Base-by-base conservation (phyloP, 1,140 invertebrate genomes). In the Diplogasteroides magnus region DNA sequence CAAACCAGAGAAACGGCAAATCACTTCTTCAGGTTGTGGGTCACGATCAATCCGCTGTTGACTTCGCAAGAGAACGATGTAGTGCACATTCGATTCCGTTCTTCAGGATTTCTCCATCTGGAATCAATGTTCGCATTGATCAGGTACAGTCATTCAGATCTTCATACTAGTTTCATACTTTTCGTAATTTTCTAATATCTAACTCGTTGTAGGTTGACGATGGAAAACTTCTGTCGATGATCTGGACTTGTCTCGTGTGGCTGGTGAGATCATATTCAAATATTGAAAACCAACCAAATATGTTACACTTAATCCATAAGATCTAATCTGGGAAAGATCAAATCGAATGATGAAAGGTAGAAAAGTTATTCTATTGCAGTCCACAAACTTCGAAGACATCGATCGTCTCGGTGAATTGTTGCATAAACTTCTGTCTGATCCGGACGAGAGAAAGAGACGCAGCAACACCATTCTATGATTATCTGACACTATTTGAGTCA, bases 181-280 rank as follows among this genome's bases (percentile, higher is more conserved):
- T 48, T 19, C 37, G 19, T 11, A 48, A 19, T 48, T 48, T 48
- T 11, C 6, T 11, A 48, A 48, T 48, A 48, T 48, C 6, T 48
- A 48, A 48, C 6, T 6, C 37, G 19, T 48, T 48, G 6, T 19
- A 48, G 37, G 78, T 78, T 58, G 73, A 79, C 61, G 76, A 79
- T 64, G 74, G 67, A 2, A 80, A 80, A 64, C 61, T 79, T 55
- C 80, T 80, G 74, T 73, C 77, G 29, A 79, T 79, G 78, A 74
- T 79, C 31, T 79, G 78, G 78, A 69, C 65, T 19, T 71, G 73
- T 59, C 48, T 75, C 14, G 29, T 76, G 29, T 76, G 63, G 61
- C 61, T 73, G 29, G 70, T 71, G 37, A 28, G 68, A 11, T 60
- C 23, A 26, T 25, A 26, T 60, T 60, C 6, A 23, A 29, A 23